Conservation (phyloP, 1,140 invertebrate genomes). For the Prorops nasuta region DNA sequence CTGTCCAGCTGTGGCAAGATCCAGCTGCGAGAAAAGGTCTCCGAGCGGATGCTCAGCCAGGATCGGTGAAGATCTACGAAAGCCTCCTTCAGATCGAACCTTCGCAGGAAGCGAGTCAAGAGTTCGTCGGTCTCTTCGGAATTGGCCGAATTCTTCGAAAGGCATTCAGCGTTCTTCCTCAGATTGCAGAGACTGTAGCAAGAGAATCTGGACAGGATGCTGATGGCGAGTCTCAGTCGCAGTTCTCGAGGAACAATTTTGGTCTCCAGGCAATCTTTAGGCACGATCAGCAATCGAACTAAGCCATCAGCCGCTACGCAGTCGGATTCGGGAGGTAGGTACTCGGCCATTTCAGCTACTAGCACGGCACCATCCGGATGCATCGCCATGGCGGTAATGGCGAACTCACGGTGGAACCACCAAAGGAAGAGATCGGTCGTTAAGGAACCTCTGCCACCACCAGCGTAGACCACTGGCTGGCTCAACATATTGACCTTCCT, state of each 20-base stretch:
- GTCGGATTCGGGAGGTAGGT: constrained; percentile 43
- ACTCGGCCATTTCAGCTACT: constrained; percentile 49
- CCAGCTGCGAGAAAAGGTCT: constrained; percentile 53
- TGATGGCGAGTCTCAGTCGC: constrained; percentile 45
- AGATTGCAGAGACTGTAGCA: constrained; percentile 21
- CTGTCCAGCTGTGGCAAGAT: constrained; percentile 30
- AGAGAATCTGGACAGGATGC: constrained; percentile 42
- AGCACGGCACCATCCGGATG: constrained; percentile 53
- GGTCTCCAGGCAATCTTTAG: constrained; percentile 39
- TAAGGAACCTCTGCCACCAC: constrained; percentile 53
- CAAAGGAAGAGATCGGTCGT: constrained; percentile 57
- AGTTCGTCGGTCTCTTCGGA: constrained; percentile 6
- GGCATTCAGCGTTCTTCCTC: background rate
- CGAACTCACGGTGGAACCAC: constrained; percentile 60
- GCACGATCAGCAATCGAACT: constrained; percentile 44
- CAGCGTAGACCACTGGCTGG: constrained; percentile 59
- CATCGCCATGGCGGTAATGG: constrained; percentile 54
- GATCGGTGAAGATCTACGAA: constrained; percentile 56
- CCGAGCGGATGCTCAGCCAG: constrained; percentile 53
- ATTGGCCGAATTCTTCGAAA: background rate
- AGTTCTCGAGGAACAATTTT: constrained; percentile 49
- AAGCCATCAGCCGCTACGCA: constrained; percentile 49
- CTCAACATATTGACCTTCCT: constrained; percentile 58
- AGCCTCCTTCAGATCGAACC: constrained; percentile 55
- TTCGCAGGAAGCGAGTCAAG: constrained; percentile 38